Conservation (phyloP, 2,888 invertebrate species). For the Melieria omissa region DNA sequence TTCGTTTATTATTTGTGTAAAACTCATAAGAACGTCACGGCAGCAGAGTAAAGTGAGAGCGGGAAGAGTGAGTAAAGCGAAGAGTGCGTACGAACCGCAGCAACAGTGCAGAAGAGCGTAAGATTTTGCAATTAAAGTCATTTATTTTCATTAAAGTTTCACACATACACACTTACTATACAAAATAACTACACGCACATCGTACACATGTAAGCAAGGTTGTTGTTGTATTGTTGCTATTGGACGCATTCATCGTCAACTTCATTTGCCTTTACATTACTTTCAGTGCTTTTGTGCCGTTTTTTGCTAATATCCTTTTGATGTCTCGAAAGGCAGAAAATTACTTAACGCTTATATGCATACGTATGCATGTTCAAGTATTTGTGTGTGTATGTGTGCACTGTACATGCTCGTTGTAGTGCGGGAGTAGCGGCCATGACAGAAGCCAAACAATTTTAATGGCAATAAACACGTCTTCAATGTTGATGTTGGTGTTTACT, state of each 20-base stretch:
- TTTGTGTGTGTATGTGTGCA: too few species aligned
- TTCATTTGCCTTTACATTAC: constrained; percentile 1
- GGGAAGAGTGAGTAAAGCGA: too few species aligned
- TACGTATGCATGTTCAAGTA: too few species aligned
- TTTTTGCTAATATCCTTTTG: constrained; percentile 30
- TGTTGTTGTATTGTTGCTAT: too few species aligned
- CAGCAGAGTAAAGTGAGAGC: too few species aligned
- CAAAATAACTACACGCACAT: neutral
- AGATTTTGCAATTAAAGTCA: constrained; percentile 27
- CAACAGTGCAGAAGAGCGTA: too few species aligned
- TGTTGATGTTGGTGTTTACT: constrained; percentile 1
- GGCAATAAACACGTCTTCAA: constrained; percentile 5
- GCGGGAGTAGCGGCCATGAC: too few species aligned
- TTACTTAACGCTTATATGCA: constrained; percentile 29
- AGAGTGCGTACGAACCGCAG: too few species aligned
- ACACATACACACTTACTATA: neutral
- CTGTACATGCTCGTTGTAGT: too few species aligned
- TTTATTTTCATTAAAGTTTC: constrained; percentile 30
- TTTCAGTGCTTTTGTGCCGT: constrained; percentile 10
- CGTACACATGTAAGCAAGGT: too few species aligned
- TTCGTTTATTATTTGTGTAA: neutral
- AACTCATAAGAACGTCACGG: too few species aligned
- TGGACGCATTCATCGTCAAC: too few species aligned
- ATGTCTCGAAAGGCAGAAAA: constrained; percentile 32
- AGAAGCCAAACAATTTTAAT: constrained; percentile 1